phyloP scores from a whole-genome alignment of 2,113 vertebrate genomes.

The Meleagris gallopavo region DNA sequence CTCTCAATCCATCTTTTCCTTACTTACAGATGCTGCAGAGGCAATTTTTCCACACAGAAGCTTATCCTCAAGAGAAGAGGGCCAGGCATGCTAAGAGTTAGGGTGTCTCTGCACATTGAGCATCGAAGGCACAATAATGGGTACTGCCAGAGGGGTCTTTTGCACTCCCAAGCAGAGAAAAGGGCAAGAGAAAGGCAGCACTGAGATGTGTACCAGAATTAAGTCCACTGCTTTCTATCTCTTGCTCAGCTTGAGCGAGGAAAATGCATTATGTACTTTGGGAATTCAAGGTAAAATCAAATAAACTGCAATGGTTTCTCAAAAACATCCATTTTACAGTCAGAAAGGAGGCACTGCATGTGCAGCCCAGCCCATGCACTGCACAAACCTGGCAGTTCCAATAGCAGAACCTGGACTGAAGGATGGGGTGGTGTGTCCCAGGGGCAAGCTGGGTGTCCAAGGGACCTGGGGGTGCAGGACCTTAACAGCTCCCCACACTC shows the following conservation, averaged over 20 bases:
- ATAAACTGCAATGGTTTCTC: not conserved
- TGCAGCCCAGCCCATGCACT: fast-evolving
- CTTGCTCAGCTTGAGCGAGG: not conserved
- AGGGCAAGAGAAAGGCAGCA: not conserved
- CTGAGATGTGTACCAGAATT: not conserved
- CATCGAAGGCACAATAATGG: not conserved
- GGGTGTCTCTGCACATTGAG: not conserved
- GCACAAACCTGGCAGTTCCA: not conserved
- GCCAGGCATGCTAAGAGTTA: not conserved
- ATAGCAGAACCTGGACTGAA: not conserved
- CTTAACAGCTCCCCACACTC: not conserved
- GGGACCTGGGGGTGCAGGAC: not conserved
- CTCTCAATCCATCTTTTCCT: not conserved
- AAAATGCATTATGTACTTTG: not conserved
- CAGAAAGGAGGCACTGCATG: not conserved
- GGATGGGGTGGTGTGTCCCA: not conserved
- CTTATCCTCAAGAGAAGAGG: not conserved
- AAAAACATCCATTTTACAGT: not conserved
- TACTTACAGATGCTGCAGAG: not conserved
- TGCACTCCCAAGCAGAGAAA: not conserved
- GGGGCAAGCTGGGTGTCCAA: not conserved
- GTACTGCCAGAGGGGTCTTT: not conserved
- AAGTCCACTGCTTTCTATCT: not conserved
- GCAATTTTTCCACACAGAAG: not conserved
- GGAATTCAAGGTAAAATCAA: not conserved